Conservation (phyloP, 1,140 invertebrate genomes). For the Amyelois transitella region DNA sequence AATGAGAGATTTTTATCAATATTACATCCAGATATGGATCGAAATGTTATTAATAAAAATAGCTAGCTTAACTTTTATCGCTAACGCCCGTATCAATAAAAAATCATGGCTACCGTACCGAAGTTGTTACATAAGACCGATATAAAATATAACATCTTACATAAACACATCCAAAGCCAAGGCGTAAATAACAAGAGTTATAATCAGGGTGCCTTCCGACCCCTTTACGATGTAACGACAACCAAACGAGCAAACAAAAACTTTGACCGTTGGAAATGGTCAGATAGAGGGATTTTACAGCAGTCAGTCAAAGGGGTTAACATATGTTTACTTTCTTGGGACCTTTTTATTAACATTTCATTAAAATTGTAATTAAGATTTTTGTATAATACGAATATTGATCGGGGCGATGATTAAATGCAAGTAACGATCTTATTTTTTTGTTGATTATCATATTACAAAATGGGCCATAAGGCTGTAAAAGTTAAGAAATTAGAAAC, state of each 20-base stretch:
- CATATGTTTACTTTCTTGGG: neutral
- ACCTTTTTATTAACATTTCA: neutral
- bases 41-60: too few species aligned
- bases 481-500: too few species aligned
- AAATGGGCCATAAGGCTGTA: too few species aligned
- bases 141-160: constrained; percentile 12
- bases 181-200: constrained; percentile 10
- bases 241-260: constrained; percentile 25
- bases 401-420: neutral
- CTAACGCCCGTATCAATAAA: too few species aligned
- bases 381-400: neutral
- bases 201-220: constrained; percentile 26
- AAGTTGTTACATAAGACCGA: constrained; percentile 10
- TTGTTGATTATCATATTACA: too few species aligned
- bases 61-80: too few species aligned
- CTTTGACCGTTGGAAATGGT: constrained; percentile 48
- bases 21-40: too few species aligned
- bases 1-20: too few species aligned
- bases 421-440: neutral
- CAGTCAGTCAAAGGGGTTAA: constrained; percentile 7
- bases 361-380: neutral
- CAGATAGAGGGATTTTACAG: constrained; percentile 37
- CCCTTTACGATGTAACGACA: constrained; percentile 34
- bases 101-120: too few species aligned
- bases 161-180: neutral